Conservation (phyloP, 2,888 invertebrate species). For the Trachelus troglodyta region DNA sequence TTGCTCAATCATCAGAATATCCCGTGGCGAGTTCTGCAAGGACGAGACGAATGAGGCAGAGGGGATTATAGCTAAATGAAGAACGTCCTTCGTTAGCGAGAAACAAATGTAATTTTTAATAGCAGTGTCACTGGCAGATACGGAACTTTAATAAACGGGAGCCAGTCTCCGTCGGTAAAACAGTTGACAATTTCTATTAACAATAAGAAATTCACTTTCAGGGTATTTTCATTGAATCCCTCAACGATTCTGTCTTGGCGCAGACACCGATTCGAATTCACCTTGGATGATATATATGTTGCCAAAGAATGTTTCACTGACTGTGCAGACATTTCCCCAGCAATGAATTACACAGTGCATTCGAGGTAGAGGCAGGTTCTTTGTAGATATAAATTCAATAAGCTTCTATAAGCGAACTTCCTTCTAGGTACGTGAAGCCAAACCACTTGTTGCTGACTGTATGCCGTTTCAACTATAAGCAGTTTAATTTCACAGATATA, state of each 20-base stretch:
- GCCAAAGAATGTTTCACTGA: not conserved
- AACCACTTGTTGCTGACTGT: slow-evolving; percentile 37
- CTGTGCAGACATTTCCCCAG: not conserved
- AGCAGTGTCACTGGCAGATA: not conserved
- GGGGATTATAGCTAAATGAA: not conserved
- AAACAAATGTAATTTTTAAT: not conserved
- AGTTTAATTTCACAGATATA: not conserved
- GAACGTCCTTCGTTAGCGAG: not conserved
- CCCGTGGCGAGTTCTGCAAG: not conserved
- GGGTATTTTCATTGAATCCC: not conserved
- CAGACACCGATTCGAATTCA: not conserved
- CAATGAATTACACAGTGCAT: not conserved
- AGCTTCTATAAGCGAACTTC: not conserved
- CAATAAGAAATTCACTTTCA: not conserved
- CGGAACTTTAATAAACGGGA: not conserved
- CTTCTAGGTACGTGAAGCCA: slow-evolving; percentile 25
- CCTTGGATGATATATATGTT: not conserved
- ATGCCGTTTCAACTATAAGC: not conserved
- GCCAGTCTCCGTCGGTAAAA: not conserved
- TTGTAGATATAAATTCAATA: not conserved
- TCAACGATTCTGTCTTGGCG: not conserved
- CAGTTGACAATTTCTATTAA: not conserved
- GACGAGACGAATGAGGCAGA: not conserved
- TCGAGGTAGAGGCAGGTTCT: not conserved
- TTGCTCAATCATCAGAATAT: not conserved